Base-by-base conservation (phyloP, 2,113 vertebrate genomes). In the Albula goreensis region DNA sequence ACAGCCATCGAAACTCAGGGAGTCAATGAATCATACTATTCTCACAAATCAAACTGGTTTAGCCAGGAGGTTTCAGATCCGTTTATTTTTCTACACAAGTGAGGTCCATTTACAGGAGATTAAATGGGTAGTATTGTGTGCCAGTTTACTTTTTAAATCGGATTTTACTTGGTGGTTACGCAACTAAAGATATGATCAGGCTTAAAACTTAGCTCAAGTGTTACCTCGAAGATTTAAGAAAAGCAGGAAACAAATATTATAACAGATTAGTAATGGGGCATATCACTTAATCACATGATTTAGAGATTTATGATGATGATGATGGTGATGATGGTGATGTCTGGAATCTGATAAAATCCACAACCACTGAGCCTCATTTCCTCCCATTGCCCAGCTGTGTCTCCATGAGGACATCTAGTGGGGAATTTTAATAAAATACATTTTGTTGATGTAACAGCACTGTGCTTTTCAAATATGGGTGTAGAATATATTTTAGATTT, bases 361-460 rank as follows among this genome's bases (percentile, higher is more conserved):
- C 57, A 11, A 3, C 3, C 12, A 60, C 57, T 15, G 57, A 60
- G 57, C 57, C 2, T 19, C 31, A 78, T 78, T 48, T 48, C 78
- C 49, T 10, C 15, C 17, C 78, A 17, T 17, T 50, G 48, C 11
- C 70, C 11, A 48, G 25, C 49, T 51, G 22, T 85, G 83, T 31
- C 13, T 52, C 56, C 15, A 25, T 80, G 49, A 78, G 80, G 85
- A 85, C 85, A 85, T 52, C 85, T 85, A 80, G 78, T 66, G 85
- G 78, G 49, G 31, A 11, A 9, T 41, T 50, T 63, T 22, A 31
- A 22, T 74, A 74, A n/a, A n/a, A 31, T 13, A n/a, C 22, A 74
- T 10, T 19, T 74, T 66, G 60, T 22, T 66, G 60, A 22, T 0
- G 17, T 22, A 22, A 15, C 7, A 19, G 17, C 22, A 8, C 1